A percentile compares a stretch with the other conserved stretches of the same genome.
Evolutionary conservation across 2,888 invertebrate species (phyloP).

Genomic region (Tiliacea citrago): DNA sequence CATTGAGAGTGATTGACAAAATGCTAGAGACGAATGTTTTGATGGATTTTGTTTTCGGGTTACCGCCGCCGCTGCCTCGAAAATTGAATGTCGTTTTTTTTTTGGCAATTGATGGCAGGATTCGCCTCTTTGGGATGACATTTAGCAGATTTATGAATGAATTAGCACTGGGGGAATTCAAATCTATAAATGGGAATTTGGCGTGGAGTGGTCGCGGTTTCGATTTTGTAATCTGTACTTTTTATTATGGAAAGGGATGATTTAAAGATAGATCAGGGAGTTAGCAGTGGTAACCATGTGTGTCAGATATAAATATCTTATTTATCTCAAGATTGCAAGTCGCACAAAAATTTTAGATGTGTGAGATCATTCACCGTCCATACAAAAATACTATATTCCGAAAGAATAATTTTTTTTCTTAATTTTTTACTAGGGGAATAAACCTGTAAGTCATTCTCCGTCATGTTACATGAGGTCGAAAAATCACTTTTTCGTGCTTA

Average conservation of each 20-base stretch:
- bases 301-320: no score
- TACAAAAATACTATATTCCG: no score
- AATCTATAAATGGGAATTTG: constrained; percentile 18
- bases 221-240: not conserved
- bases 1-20: constrained; percentile 73
- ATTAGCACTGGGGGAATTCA: constrained; percentile 45
- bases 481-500: no score
- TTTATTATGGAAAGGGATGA: not conserved
- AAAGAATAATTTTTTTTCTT: no score
- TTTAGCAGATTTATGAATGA: constrained; percentile 59
- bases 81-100: constrained; percentile 66
- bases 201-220: constrained; percentile 8
- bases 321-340: no score
- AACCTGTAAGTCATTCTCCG: no score
- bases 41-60: constrained; percentile 64
- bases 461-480: no score
- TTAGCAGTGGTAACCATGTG: not conserved
- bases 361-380: no score
- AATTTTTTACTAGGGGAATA: no score
- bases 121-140: constrained; percentile 51
- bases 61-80: constrained; percentile 39
- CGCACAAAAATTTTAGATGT: no score
- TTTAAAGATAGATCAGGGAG: not conserved
- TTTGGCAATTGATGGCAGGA: constrained; percentile 47
- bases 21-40: constrained; percentile 70